A percentile compares a stretch with the other conserved stretches of the same genome.
Evolutionary conservation across 2,797 vertebrate species (phyloP).

Genomic region (Craterocephalus amniculus): DNA sequence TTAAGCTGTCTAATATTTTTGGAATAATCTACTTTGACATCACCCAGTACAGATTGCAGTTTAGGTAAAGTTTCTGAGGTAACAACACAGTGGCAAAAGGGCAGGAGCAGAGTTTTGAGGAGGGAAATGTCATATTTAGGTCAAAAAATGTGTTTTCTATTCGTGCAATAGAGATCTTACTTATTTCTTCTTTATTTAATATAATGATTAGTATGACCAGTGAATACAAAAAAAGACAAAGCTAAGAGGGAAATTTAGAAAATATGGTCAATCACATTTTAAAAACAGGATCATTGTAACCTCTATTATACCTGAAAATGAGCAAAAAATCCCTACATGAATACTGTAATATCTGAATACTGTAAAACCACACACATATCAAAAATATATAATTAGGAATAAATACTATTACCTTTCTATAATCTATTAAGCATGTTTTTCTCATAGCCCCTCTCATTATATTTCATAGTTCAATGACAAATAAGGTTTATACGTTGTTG

Average conservation of each 20-base stretch:
- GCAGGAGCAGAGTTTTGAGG: slow-evolving; percentile 4
- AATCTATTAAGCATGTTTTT: not conserved
- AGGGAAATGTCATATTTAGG: slow-evolving; percentile 13
- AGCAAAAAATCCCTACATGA: not conserved
- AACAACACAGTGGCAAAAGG: not conserved
- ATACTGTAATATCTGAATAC: not conserved
- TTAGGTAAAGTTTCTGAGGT: slow-evolving; percentile 28
- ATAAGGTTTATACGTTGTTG: not conserved
- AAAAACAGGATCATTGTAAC: not conserved
- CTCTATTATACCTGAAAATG: no score
- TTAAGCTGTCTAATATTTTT: slow-evolving; percentile 66
- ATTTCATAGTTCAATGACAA: not conserved
- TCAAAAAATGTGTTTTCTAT: not conserved
- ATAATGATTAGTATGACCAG: not conserved
- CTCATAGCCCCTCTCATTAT: not conserved
- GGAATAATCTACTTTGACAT: slow-evolving; percentile 48
- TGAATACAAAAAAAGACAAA: not conserved
- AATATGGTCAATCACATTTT: not conserved
- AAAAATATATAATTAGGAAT: not conserved
- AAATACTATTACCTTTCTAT: not conserved
- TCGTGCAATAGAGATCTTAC: not conserved
- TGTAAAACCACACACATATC: no score
- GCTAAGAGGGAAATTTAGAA: not conserved
- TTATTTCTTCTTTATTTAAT: not conserved
- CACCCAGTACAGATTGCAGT: slow-evolving; percentile 7